Evolutionary conservation across 2,797 vertebrate genomes (phyloP).

Genomic region (Siniperca obscura): DNA sequence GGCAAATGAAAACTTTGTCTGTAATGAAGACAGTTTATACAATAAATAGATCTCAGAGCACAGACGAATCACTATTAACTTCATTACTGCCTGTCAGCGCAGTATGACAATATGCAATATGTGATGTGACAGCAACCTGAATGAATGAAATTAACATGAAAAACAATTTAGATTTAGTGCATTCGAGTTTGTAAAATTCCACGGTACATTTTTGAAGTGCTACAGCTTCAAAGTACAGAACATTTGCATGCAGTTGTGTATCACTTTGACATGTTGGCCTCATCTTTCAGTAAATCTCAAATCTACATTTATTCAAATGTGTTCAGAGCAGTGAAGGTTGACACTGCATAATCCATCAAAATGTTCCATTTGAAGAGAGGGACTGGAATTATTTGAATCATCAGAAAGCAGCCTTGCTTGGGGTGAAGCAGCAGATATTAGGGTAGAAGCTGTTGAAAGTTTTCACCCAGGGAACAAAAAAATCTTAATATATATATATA

Average conservation of each 20-base stretch:
- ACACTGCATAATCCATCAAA: slow-evolving; percentile 81
- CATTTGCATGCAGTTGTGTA: slow-evolving; percentile 80
- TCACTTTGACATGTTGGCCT: slow-evolving; percentile 78
- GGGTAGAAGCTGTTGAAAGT: slow-evolving; percentile 46
- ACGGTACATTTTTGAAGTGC: slow-evolving; percentile 29
- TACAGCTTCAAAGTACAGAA: slow-evolving; percentile 44
- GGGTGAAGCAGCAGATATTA: slow-evolving; percentile 44
- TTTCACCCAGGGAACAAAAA: slow-evolving; percentile 46
- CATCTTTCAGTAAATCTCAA: slow-evolving; percentile 79
- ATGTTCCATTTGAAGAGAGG: slow-evolving; percentile 74
- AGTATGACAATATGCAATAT: slow-evolving; percentile 19
- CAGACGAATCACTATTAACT: slow-evolving; percentile 54
- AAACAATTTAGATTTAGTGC: slow-evolving; percentile 38
- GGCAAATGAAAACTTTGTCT: slow-evolving; percentile 58
- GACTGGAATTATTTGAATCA: slow-evolving; percentile 74
- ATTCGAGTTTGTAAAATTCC: slow-evolving; percentile 48
- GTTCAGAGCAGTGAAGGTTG: slow-evolving; percentile 70
- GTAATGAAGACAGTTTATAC: slow-evolving; percentile 51
- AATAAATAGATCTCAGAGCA: slow-evolving; percentile 44
- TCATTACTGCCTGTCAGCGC: slow-evolving; percentile 58
- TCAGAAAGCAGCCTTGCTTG: slow-evolving; percentile 69
- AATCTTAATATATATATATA: slow-evolving; percentile 12
- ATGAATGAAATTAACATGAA: slow-evolving; percentile 47
- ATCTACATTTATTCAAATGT: slow-evolving; percentile 83
- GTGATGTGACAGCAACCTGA: slow-evolving; percentile 44